Base-by-base conservation (phyloP, 2,113 vertebrate species). In the Halichoerus grypus region DNA sequence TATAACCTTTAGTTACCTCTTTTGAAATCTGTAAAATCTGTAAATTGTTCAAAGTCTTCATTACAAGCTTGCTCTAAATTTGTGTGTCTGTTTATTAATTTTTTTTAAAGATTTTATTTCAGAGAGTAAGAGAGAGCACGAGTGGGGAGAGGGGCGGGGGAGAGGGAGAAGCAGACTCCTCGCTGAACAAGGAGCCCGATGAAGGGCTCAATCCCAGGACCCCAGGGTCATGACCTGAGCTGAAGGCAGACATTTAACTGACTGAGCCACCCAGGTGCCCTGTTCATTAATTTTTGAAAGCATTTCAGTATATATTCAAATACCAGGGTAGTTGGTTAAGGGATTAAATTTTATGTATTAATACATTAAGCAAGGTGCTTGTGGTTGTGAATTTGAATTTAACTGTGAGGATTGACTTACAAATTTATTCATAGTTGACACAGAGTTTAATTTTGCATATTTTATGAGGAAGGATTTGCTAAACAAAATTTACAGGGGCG, bases 341-440 rank as follows among this genome's bases (percentile, higher is more conserved):
- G 71, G 4, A 59, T 95, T 97, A 26, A 33, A 88, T 79, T 96
- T 86, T 79, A 26, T 90, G 1, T 91, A 33, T 46, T 95, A 88
- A 53, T 51, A n/a, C 65, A 80, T 36, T 49, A 92, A 69, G 49
- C 88, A 94, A 77, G 93, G 79, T 93, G 10, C 15, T 82, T 83
- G 7, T 57, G 26, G 42, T 57, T 33, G 13, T 79, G 12, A 88
- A 67, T 88, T 93, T 92, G 83, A 91, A 88, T 57, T 96, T 51
- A 88, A 88, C 3, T 26, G 2, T 94, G 59, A 71, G 36, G 74
- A 71, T 77, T 96, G 76, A 93, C 72, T 93, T 95, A 95, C 59
- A 94, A 94, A 82, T 96, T 94, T 42, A 69, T 74, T 90, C 55
- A 57, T 80, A 74, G 10, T 95, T 95, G 33, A 21, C n/a, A 42